Evolutionary conservation across 2,113 vertebrate genomes (phyloP), one percentile per base, ranked within the genome.

Genomic region (Amia ocellicauda): DNA sequence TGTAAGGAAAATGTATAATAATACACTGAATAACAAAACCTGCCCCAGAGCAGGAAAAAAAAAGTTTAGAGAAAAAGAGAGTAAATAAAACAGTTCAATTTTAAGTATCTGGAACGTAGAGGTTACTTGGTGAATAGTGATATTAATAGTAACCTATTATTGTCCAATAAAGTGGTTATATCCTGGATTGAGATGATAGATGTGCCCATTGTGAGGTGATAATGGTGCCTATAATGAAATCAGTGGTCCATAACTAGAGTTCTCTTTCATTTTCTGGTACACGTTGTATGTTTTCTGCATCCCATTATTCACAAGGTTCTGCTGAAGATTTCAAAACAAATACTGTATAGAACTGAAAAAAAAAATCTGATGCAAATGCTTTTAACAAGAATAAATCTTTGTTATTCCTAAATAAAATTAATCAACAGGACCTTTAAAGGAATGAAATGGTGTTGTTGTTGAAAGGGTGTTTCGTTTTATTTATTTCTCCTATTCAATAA

Each of bases 141-240:
- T 58, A 86, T 80, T 64, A 77, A 78, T 81, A 82, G 83, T 83
- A 79, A 77, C 72, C 74, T 57, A 76, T 72, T 71, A 69, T 59
- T 67, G 73, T 80, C 63, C 56, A 82, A 72, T 73, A 75, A 79
- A 81, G 80, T 67, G 74, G 68, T 73, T 75, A 77, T 74, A 83
- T 78, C 83, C 77, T 70, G 73, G 81, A 70, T 80, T 66, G 54
- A 81, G 79, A 87, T 87, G 87, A 89, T 86, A 86, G 77, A 88
- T 85, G 85, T 84, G 83, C 78, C 82, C 83, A 84, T 85, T 87
- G 75, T 78, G 74, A 84, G 83, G 80, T 81, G 84, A 88, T 86
- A 90, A 87, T 88, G 85, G 78, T 81, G 81, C 85, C 85, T 85
- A 85, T 87, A 88, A 90, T 87, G 84, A 86, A 88, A 87, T 88